phyloP scores from a whole-genome alignment of 1,140 invertebrate species.

The Idris sp. region DNA sequence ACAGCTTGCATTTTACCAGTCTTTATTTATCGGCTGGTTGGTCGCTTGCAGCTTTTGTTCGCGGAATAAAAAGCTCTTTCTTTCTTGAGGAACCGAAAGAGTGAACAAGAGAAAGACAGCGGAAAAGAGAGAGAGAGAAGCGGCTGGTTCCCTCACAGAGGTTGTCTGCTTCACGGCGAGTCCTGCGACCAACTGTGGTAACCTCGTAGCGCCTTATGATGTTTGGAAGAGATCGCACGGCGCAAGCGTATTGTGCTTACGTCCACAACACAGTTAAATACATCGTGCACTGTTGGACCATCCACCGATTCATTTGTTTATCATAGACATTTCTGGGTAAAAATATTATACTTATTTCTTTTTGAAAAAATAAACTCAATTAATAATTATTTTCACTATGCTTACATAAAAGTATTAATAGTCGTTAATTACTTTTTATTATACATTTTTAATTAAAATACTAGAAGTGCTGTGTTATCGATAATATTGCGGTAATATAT shows the following conservation, averaged over 20 bases:
- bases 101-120: slow-evolving; percentile 43
- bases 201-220: slow-evolving; percentile 71
- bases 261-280: slow-evolving; percentile 47
- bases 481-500: no score
- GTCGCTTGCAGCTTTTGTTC: slow-evolving; percentile 7
- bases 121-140: slow-evolving; percentile 57
- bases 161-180: slow-evolving; percentile 70
- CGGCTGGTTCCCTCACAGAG: slow-evolving; percentile 66
- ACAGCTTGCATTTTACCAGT: slow-evolving; percentile 13
- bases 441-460: slow-evolving; percentile 9
- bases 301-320: slow-evolving; percentile 63
- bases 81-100: slow-evolving; percentile 19
- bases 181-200: slow-evolving; percentile 70
- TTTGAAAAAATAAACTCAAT: slow-evolving; percentile 18
- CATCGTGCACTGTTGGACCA: slow-evolving; percentile 71
- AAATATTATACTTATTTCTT: no score
- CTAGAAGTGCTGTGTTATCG: no score
- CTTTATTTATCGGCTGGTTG: neutral
- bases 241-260: slow-evolving; percentile 70
- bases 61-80: slow-evolving; percentile 17
- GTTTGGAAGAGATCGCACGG: slow-evolving; percentile 57
- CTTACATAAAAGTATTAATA: neutral
- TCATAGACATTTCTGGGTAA: slow-evolving; percentile 11
- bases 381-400: slow-evolving; percentile 2
- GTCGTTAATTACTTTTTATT: neutral